Percentiles rank a stretch among this genome's conserved stretches.
Conservation (phyloP, 2,888 invertebrate genomes). For the Noctua janthina region DNA sequence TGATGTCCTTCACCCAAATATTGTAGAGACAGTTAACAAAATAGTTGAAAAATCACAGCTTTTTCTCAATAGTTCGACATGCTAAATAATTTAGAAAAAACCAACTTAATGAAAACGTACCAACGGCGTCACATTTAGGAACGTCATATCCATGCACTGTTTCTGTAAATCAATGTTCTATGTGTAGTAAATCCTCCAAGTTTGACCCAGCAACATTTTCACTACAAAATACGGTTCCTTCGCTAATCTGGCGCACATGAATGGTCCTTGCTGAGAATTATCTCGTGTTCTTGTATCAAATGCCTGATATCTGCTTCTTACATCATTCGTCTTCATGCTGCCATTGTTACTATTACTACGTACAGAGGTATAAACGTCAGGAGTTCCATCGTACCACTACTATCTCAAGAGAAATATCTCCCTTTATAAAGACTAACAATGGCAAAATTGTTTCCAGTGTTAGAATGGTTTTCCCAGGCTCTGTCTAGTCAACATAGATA, state of each 20-base stretch:
- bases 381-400: slow-evolving; percentile 52
- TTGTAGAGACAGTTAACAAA: too few relatives aligned
- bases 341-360: slow-evolving; percentile 18
- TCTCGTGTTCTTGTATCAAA: not conserved
- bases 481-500: slow-evolving; percentile 7
- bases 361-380: slow-evolving; percentile 33
- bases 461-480: slow-evolving; percentile 49
- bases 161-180: slow-evolving; percentile 79
- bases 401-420: slow-evolving; percentile 23
- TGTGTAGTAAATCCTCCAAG: slow-evolving; percentile 81
- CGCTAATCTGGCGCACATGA: slow-evolving; percentile 70
- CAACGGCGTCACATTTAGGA: slow-evolving; percentile 74
- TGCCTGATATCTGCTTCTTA: not conserved
- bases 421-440: slow-evolving; percentile 57
- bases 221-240: slow-evolving; percentile 79
- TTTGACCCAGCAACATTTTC: slow-evolving; percentile 75
- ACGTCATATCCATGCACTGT: slow-evolving; percentile 79
- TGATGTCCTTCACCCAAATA: too few relatives aligned
- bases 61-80: too few relatives aligned
- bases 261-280: not conserved
- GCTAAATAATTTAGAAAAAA: too few relatives aligned
- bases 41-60: too few relatives aligned
- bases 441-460: slow-evolving; percentile 14
- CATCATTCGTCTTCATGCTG: not conserved
- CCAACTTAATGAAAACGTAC: slow-evolving; percentile 65